A percentile compares a stretch with the other conserved stretches of the same genome.
Conservation (phyloP, 2,888 invertebrate genomes). For the Xestobium rufovillosum region DNA sequence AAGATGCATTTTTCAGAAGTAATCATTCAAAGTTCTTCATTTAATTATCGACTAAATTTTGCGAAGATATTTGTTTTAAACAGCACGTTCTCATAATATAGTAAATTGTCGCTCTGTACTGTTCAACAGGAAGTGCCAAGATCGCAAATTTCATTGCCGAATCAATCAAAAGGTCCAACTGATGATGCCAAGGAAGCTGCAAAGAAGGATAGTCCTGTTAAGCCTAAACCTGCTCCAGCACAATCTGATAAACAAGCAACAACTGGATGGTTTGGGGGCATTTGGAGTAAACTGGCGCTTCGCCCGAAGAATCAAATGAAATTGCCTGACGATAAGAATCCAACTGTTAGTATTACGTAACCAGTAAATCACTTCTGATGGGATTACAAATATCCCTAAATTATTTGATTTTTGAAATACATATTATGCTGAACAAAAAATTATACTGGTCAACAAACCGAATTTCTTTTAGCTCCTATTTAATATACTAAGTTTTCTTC, state of each 20-base stretch:
- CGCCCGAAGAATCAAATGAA: slow-evolving; percentile 93
- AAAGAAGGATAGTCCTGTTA: slow-evolving; percentile 20
- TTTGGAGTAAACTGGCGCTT: slow-evolving; percentile 74
- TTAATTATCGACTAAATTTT: too few species aligned
- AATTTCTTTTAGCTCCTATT: too few species aligned
- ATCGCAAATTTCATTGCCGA: slow-evolving; percentile 53
- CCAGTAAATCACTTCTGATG: neutral
- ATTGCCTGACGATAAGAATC: slow-evolving; percentile 90
- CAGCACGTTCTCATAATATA: too few species aligned
- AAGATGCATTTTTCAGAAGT: too few species aligned
- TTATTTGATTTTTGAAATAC: too few species aligned
- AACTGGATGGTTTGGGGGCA: slow-evolving; percentile 76
- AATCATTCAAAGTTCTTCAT: too few species aligned
- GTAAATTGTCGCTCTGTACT: slow-evolving; percentile 39
- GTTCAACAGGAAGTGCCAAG: slow-evolving; percentile 37
- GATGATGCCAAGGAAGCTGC: slow-evolving; percentile 25
- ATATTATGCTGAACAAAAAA: too few species aligned
- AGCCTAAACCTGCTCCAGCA: slow-evolving; percentile 24
- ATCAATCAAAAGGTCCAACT: slow-evolving; percentile 39
- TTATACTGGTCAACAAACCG: too few species aligned
- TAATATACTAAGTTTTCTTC: too few species aligned
- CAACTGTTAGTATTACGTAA: slow-evolving; percentile 57
- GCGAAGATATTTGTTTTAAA: too few species aligned
- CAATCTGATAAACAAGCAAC: slow-evolving; percentile 28
- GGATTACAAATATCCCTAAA: neutral